Evolutionary conservation across 2,888 invertebrate genomes (phyloP).

Genomic region (Carterocephalus palaemon): DNA sequence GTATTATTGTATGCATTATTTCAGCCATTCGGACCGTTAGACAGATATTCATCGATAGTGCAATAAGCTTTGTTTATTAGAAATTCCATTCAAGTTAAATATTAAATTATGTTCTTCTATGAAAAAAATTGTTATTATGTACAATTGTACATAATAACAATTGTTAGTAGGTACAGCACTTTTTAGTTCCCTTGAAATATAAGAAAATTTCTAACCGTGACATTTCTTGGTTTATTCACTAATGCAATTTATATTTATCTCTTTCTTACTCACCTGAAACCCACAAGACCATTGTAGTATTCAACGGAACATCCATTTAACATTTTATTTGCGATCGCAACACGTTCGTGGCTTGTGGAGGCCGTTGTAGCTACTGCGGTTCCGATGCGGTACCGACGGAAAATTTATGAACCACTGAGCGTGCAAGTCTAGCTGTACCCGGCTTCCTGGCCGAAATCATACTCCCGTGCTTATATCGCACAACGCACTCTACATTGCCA

Average conservation of each 20-base stretch:
- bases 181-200: no score
- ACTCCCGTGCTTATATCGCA: slow-evolving; percentile 44
- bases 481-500: slow-evolving; percentile 54
- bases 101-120: no score
- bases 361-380: slow-evolving; percentile 67
- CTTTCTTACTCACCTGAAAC: not conserved
- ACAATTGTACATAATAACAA: no score
- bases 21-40: no score
- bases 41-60: no score
- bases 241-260: not conserved
- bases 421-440: slow-evolving; percentile 62
- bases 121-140: no score
- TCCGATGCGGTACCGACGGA: slow-evolving; percentile 69
- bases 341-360: slow-evolving; percentile 56
- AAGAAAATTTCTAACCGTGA: no score
- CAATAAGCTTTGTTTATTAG: no score
- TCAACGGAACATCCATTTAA: slow-evolving; percentile 41
- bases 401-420: slow-evolving; percentile 74
- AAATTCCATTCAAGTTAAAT: no score
- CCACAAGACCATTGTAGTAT: slow-evolving; percentile 5
- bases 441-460: slow-evolving; percentile 49
- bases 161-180: no score
- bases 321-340: slow-evolving; percentile 66
- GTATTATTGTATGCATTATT: no score
- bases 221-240: no score